phyloP scores from a whole-genome alignment of 2,113 vertebrate species.

The Amia ocellicauda region DNA sequence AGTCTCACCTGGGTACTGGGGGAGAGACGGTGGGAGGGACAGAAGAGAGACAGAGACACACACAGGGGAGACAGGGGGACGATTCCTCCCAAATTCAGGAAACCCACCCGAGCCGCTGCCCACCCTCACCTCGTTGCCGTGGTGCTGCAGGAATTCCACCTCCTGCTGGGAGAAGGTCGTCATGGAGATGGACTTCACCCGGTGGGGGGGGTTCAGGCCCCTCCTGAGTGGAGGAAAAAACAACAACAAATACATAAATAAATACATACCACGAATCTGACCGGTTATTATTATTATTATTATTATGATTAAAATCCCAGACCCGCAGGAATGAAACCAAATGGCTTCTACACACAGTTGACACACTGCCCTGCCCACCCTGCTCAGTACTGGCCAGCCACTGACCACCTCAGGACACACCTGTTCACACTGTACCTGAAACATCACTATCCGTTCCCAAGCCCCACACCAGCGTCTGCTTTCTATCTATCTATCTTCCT shows the following conservation, averaged over 20 bases:
- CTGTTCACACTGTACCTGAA: too few relatives aligned
- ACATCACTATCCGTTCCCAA: too few relatives aligned
- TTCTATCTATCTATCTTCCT: too few relatives aligned
- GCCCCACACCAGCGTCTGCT: too few relatives aligned
- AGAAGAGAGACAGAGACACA: not conserved
- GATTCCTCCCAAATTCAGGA: not conserved
- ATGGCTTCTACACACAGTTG: too few relatives aligned
- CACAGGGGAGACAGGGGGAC: not conserved
- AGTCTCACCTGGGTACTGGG: not conserved
- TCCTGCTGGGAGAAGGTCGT: conserved; percentile 89
- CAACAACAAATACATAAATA: not conserved
- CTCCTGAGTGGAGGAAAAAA: conserved; percentile 58
- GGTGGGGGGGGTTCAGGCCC: conserved; percentile 86
- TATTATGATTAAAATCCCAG: too few relatives aligned
- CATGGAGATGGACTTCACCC: conserved; percentile 93
- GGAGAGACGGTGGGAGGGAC: not conserved
- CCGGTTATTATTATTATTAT: too few relatives aligned
- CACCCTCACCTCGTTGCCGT: conserved; percentile 81
- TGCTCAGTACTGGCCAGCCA: too few relatives aligned
- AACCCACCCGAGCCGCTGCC: not conserved
- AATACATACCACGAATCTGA: not conserved
- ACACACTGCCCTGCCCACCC: too few relatives aligned
- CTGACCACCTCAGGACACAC: too few relatives aligned
- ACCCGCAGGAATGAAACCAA: too few relatives aligned
- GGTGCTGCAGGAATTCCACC: conserved; percentile 84